Conservation (phyloP, 2,113 vertebrate species). For the Coryphaenoides rupestris region DNA sequence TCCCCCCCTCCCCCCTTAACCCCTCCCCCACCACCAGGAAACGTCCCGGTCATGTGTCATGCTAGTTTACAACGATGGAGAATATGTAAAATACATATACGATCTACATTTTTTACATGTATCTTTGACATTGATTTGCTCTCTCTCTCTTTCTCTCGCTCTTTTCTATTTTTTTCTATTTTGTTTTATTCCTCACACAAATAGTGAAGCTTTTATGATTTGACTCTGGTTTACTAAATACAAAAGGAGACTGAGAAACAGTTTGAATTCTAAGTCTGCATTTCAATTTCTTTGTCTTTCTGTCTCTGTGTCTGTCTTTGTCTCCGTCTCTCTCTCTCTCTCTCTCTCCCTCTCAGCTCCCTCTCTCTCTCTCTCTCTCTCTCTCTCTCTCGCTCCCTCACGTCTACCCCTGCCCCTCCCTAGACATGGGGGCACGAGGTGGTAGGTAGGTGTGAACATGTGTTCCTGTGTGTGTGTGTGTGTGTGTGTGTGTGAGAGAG, state of each 20-base stretch:
- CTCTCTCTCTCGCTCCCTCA: too few species aligned
- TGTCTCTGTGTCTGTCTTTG: conserved; percentile 22
- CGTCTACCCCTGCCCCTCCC: too few species aligned
- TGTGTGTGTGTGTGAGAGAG: conserved; percentile 24
- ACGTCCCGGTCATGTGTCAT: conserved; percentile 43
- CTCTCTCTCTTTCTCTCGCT: conserved; percentile 16
- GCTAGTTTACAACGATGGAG: background rate
- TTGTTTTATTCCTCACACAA: conserved; percentile 46
- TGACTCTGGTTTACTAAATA: conserved; percentile 61
- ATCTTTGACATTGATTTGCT: conserved; percentile 2
- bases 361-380: too few species aligned
- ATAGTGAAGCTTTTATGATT: conserved; percentile 52
- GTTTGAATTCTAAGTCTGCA: conserved; percentile 65
- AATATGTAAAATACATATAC: too few species aligned
- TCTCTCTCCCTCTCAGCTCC: too few species aligned
- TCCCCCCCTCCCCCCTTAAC: too few species aligned
- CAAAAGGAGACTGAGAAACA: conserved; percentile 49
- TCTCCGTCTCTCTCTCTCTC: too few species aligned
- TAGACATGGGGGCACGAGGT: too few species aligned
- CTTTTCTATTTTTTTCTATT: conserved; percentile 33
- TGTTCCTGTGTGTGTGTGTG: conserved; percentile 11
- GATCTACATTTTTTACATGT: too few species aligned
- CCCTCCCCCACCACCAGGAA: too few species aligned
- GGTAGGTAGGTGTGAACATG: background rate
- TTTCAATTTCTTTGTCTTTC: conserved; percentile 54